A percentile compares a stretch with the other conserved stretches of the same genome.
phyloP scores from a whole-genome alignment of 2,797 vertebrate species.

The Holocentrus rufus region DNA sequence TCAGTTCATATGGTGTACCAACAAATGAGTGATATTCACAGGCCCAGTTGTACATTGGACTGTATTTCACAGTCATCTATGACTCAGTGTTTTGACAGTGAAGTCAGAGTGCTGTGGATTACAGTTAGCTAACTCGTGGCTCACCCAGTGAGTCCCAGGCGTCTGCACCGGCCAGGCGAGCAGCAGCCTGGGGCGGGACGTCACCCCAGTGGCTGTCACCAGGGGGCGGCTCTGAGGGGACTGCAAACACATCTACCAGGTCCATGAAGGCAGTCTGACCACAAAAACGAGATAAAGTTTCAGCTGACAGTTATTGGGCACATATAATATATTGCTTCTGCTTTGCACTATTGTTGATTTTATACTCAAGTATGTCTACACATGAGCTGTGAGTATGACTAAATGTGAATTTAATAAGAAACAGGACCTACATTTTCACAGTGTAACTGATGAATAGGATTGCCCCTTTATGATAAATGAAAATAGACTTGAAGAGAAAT shows the following conservation, averaged over 20 bases:
- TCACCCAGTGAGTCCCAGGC: constrained; percentile 83
- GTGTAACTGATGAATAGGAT: neutral
- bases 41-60: neutral
- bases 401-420: neutral
- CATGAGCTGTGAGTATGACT: neutral
- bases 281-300: constrained; percentile 31
- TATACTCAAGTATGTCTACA: neutral
- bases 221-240: constrained; percentile 77
- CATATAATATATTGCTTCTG: neutral
- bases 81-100: constrained; percentile 1
- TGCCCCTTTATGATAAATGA: neutral
- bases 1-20: neutral
- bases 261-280: constrained; percentile 92
- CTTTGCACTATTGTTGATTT: neutral
- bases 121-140: constrained; percentile 22
- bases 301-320: constrained; percentile 17
- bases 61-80: constrained; percentile 1
- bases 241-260: constrained; percentile 91
- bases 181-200: constrained; percentile 54
- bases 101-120: constrained; percentile 2
- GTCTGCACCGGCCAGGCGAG: constrained; percentile 60
- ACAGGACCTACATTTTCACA: neutral
- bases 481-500: neutral
- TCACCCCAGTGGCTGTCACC: constrained; percentile 84
- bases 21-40: constrained; percentile 9